Conservation (phyloP, 2,113 vertebrate genomes). For the Oplegnathus fasciatus region DNA sequence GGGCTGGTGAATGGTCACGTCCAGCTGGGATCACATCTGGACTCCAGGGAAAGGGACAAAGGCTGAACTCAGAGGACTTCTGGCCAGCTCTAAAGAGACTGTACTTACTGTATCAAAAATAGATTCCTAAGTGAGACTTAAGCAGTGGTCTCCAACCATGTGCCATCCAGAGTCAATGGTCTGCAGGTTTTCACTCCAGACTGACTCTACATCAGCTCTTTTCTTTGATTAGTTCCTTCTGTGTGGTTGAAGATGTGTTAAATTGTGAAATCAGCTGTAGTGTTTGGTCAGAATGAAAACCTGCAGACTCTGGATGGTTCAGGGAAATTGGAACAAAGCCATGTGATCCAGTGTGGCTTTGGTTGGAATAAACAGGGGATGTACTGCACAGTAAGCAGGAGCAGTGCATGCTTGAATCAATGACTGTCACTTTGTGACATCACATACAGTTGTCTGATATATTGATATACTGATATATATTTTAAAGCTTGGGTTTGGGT, state of each 20-base stretch:
- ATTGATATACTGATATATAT: too few relatives aligned
- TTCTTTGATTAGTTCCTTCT: conserved; percentile 22
- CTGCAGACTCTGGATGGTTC: background rate
- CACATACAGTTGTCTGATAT: background rate
- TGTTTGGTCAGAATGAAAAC: conserved; percentile 23
- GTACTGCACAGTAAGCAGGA: background rate
- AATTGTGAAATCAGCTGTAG: conserved; percentile 24
- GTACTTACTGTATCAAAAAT: conserved; percentile 16
- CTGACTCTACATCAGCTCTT: background rate
- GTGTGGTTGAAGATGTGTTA: background rate
- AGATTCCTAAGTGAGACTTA: conserved; percentile 20
- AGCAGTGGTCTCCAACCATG: conserved; percentile 18
- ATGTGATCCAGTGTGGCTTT: background rate
- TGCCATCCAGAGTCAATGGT: conserved; percentile 41
- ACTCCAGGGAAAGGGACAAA: conserved; percentile 53
- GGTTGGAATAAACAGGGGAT: background rate
- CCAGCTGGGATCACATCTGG: conserved; percentile 78
- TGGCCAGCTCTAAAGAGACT: conserved; percentile 21
- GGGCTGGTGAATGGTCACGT: conserved; percentile 58
- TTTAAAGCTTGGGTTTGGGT: background rate
- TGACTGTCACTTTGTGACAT: background rate
- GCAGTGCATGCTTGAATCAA: background rate
- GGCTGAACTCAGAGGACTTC: conserved; percentile 50
- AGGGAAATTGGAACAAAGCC: background rate
- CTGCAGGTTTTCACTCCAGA: conserved; percentile 17